Evolutionary conservation across 2,797 vertebrate species (phyloP).

Genomic region (Pseudochaenichthys georgianus): DNA sequence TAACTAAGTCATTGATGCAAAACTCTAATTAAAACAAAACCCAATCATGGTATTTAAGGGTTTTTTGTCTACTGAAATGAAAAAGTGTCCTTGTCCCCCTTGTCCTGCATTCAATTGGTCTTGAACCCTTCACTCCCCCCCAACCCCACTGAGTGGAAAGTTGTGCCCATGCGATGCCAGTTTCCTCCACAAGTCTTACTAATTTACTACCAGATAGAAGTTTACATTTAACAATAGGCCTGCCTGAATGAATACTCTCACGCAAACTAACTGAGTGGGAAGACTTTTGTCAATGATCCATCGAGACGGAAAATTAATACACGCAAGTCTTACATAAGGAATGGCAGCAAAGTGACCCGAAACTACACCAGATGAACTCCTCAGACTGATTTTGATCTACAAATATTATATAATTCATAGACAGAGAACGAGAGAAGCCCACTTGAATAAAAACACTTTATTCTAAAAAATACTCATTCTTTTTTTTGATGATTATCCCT

Average conservation of each 20-base stretch:
- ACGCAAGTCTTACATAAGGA: slow-evolving; percentile 37
- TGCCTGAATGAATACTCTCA: slow-evolving; percentile 40
- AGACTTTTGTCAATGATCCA: slow-evolving; percentile 63
- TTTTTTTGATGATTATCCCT: too few species aligned
- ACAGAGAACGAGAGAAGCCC: background rate
- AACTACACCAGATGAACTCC: background rate
- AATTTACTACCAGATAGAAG: slow-evolving; percentile 63
- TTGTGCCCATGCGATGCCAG: slow-evolving; percentile 44
- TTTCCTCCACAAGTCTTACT: slow-evolving; percentile 56
- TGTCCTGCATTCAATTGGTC: background rate
- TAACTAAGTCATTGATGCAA: too few species aligned
- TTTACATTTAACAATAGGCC: slow-evolving; percentile 64
- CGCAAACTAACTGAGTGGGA: slow-evolving; percentile 21
- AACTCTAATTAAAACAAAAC: too few species aligned
- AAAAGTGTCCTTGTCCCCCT: too few species aligned
- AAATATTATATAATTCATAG: background rate
- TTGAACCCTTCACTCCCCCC: slow-evolving; percentile 3
- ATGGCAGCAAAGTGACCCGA: background rate
- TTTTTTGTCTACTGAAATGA: too few species aligned
- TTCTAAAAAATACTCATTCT: too few species aligned
- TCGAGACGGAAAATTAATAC: slow-evolving; percentile 29
- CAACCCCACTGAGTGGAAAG: slow-evolving; percentile 30
- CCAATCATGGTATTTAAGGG: too few species aligned
- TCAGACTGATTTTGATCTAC: background rate
- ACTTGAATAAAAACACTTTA: background rate